Evolutionary conservation across 2,113 vertebrate species (phyloP).

Genomic region (Cyanoramphus novaezelandiae): DNA sequence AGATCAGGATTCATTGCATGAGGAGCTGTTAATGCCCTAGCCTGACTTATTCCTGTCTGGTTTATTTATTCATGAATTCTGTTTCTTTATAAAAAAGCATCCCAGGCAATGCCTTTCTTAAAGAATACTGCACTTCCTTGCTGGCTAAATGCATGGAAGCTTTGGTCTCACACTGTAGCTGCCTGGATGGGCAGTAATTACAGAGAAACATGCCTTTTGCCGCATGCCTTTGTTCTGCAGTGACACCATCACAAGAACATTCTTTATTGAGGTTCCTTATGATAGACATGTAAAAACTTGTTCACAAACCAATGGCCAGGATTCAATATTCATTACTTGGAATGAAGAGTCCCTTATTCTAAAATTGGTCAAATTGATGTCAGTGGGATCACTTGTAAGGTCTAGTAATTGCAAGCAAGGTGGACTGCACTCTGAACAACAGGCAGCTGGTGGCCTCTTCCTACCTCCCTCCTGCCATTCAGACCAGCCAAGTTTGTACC

Average conservation of each 20-base stretch:
- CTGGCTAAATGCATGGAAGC: not conserved
- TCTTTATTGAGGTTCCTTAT: not conserved
- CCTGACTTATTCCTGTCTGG: not conserved
- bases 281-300: not conserved
- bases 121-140: not conserved
- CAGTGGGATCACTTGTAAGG: not conserved
- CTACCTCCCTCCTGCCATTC: not conserved
- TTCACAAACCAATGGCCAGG: not conserved
- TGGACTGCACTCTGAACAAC: not conserved
- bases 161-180: not conserved
- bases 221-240: not conserved
- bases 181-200: not conserved
- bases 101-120: not conserved
- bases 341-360: not conserved
- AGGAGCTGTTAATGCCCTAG: not conserved
- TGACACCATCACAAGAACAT: not conserved
- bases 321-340: not conserved
- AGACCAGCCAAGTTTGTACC: not conserved
- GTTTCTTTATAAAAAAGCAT: conserved; percentile 16
- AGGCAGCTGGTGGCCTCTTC: not conserved
- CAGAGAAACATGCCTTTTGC: not conserved
- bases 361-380: not conserved
- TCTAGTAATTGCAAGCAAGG: not conserved
- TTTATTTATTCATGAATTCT: conserved; percentile 51
- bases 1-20: not conserved